Evolutionary conservation across 2,113 vertebrate genomes (phyloP).

Genomic region (Eublepharis macularius): DNA sequence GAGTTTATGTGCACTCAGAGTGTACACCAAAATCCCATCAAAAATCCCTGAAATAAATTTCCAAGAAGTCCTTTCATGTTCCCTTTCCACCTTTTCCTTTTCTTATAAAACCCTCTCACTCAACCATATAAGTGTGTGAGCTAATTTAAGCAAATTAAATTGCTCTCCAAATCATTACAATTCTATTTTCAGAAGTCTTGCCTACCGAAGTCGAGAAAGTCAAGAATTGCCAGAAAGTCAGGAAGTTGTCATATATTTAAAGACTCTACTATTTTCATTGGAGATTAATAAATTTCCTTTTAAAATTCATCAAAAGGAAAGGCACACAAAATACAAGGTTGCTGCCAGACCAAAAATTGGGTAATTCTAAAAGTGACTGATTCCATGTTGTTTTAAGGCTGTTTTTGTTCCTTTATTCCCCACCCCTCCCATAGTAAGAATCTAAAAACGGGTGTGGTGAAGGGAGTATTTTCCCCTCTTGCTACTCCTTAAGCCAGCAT

Average conservation of each 20-base stretch:
- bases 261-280: slow-evolving; percentile 12
- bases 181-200: neutral
- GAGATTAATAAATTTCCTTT: slow-evolving; percentile 3
- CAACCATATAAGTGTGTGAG: neutral
- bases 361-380: neutral
- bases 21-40: neutral
- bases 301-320: neutral
- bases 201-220: neutral
- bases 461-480: neutral
- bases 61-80: neutral
- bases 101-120: neutral
- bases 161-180: neutral
- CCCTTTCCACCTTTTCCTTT: neutral
- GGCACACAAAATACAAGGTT: neutral
- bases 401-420: neutral
- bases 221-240: neutral
- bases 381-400: neutral
- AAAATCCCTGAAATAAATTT: slow-evolving; percentile 6
- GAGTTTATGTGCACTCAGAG: neutral
- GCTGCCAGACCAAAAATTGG: neutral
- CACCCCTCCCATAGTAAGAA: neutral
- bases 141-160: slow-evolving; percentile 10
- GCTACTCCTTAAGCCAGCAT: neutral
- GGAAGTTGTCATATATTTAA: neutral
- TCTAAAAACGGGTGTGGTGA: neutral